Percentiles rank a stretch among this genome's conserved stretches.
Evolutionary conservation across 2,113 vertebrate species (phyloP).

Genomic region (Alligator mississippiensis): DNA sequence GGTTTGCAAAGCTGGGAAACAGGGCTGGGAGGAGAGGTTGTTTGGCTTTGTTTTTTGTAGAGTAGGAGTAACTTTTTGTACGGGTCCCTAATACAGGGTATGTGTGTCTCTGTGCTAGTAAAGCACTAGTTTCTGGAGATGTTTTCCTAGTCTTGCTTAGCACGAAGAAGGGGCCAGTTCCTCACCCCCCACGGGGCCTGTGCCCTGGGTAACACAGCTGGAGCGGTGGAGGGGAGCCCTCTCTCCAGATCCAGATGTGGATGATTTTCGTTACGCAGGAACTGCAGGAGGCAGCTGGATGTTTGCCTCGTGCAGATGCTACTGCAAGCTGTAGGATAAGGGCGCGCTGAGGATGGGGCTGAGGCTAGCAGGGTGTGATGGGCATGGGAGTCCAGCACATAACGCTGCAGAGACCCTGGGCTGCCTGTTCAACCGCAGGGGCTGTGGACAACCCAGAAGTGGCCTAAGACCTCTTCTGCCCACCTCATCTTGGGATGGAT

Average conservation of each 20-base stretch:
- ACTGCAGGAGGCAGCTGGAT: neutral
- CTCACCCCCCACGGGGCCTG: neutral
- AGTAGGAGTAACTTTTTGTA: neutral
- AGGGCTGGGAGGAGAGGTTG: too few species aligned
- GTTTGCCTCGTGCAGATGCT: neutral
- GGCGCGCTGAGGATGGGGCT: neutral
- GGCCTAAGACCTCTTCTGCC: neutral
- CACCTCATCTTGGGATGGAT: rapidly evolving
- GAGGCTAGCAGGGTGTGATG: too few species aligned
- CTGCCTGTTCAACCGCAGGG: neutral
- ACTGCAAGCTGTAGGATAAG: neutral
- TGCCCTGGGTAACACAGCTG: neutral
- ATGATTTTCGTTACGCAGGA: neutral
- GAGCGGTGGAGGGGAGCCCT: neutral
- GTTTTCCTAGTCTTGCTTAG: neutral
- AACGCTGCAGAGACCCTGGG: neutral
- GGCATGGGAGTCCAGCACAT: neutral
- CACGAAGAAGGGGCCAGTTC: neutral
- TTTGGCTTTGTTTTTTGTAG: neutral
- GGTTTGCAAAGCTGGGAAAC: too few species aligned
- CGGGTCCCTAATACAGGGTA: neutral
- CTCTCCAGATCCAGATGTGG: neutral
- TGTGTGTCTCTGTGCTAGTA: neutral
- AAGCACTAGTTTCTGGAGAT: neutral
- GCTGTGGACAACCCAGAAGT: neutral